phyloP scores from a whole-genome alignment of 2,888 invertebrate genomes.

The Cantharis nigra region DNA sequence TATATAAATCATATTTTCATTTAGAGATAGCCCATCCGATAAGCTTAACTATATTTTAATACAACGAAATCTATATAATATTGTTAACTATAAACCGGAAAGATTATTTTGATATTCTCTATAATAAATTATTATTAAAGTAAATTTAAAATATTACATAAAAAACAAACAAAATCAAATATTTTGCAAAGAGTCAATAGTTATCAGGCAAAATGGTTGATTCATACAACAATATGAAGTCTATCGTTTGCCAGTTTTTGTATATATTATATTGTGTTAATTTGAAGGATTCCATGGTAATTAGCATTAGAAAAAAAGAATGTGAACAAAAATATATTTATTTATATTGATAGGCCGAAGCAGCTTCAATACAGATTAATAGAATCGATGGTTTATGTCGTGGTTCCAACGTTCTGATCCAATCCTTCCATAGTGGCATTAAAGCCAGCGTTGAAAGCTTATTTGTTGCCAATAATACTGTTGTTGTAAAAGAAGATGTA shows the following conservation, averaged over 20 bases:
- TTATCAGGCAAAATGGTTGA: background rate
- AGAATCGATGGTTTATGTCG: background rate
- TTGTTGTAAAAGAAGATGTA: background rate
- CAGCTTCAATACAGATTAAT: background rate
- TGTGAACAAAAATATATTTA: background rate
- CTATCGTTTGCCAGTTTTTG: background rate
- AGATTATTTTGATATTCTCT: background rate
- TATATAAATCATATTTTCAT: no score
- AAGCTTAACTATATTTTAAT: background rate
- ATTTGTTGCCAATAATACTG: background rate
- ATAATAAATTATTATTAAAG: background rate
- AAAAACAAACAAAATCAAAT: background rate
- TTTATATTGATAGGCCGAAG: background rate
- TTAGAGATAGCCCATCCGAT: background rate
- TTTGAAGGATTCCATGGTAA: background rate
- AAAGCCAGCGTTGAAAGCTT: background rate
- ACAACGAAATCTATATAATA: background rate
- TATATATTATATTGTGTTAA: background rate
- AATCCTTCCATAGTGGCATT: background rate
- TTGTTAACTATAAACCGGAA: background rate
- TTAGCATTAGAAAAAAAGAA: background rate
- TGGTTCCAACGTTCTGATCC: background rate
- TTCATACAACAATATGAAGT: background rate
- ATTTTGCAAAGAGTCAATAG: background rate
- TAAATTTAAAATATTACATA: background rate